Conservation (phyloP, 64 coral and sea anemone genomes). For the Stylophora pistillata region DNA sequence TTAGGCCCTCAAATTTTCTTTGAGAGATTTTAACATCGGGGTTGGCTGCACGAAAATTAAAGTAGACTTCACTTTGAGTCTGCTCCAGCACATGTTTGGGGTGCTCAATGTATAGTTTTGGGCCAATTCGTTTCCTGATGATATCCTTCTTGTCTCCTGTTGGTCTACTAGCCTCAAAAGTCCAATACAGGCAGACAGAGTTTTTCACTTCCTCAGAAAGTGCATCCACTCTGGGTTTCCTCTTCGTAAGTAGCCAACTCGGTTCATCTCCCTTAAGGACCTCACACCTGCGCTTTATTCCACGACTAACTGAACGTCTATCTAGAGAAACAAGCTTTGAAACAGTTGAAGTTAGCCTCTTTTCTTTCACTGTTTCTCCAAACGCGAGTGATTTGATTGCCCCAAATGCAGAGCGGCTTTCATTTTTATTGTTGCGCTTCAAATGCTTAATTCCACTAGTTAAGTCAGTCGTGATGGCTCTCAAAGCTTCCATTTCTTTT, state of each 20-base stretch:
- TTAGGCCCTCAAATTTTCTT: constrained; percentile 38
- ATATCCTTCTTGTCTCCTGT: constrained; percentile 56
- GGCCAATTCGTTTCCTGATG: constrained; percentile 15
- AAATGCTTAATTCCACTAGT: constrained; percentile 10
- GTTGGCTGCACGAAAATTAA: constrained; percentile 23
- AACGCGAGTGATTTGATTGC: constrained; percentile 50
- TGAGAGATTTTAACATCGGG: constrained; percentile 25
- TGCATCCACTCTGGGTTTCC: constrained; percentile 49
- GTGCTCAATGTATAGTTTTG: constrained; percentile 34
- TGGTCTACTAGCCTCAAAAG: constrained; percentile 23
- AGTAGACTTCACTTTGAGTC: constrained; percentile 55
- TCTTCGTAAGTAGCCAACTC: constrained; percentile 45
- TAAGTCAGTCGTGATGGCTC: constrained; percentile 17
- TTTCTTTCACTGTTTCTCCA: constrained; percentile 43
- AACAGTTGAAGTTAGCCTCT: constrained; percentile 30
- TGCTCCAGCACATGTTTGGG: constrained; percentile 41
- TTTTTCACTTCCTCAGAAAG: constrained; percentile 18
- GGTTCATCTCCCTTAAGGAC: constrained; percentile 9
- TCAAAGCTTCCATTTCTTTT: constrained; percentile 40
- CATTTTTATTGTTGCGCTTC: constrained; percentile 33
- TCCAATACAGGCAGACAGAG: constrained; percentile 30
- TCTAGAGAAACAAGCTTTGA: constrained; percentile 53
- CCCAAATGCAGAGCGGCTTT: constrained; percentile 19
- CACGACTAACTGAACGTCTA: constrained; percentile 21
- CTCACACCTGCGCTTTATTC: constrained; percentile 40